Conservation (phyloP, 1,140 invertebrate genomes). For the Scaptomyza montana region DNA sequence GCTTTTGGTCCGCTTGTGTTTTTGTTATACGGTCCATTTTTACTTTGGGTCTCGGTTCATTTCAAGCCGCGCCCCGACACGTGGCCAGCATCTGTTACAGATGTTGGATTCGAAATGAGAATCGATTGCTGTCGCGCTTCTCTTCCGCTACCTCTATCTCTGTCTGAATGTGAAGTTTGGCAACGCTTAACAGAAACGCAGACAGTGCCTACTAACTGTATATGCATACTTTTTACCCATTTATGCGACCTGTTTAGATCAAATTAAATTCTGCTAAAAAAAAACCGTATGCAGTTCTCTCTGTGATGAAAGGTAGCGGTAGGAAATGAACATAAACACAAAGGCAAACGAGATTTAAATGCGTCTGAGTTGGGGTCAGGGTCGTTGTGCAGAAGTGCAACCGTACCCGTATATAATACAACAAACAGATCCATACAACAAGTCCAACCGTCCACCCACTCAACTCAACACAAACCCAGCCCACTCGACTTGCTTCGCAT, state of each 20-base stretch:
- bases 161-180: slow-evolving; percentile 63
- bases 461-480: slow-evolving; percentile 10
- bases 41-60: slow-evolving; percentile 20
- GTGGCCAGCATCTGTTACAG: slow-evolving; percentile 80
- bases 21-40: slow-evolving; percentile 7
- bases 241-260: slow-evolving; percentile 55
- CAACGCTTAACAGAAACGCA: slow-evolving; percentile 40
- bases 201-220: slow-evolving; percentile 27
- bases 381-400: slow-evolving; percentile 39
- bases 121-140: slow-evolving; percentile 51
- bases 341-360: slow-evolving; percentile 24
- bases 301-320: slow-evolving; percentile 30
- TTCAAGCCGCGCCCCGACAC: slow-evolving; percentile 63
- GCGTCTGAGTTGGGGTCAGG: slow-evolving; percentile 59
- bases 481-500: slow-evolving; percentile 16
- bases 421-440: slow-evolving; percentile 15
- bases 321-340: slow-evolving; percentile 36
- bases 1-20: background rate
- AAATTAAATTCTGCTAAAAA: slow-evolving; percentile 60
- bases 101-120: slow-evolving; percentile 47
- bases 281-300: background rate
- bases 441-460: slow-evolving; percentile 1
- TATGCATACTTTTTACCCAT: slow-evolving; percentile 1
- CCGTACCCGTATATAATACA: no score
- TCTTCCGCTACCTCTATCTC: no score